Base-by-base conservation (phyloP, 2,797 vertebrate species). In the Propithecus perrieri region DNA sequence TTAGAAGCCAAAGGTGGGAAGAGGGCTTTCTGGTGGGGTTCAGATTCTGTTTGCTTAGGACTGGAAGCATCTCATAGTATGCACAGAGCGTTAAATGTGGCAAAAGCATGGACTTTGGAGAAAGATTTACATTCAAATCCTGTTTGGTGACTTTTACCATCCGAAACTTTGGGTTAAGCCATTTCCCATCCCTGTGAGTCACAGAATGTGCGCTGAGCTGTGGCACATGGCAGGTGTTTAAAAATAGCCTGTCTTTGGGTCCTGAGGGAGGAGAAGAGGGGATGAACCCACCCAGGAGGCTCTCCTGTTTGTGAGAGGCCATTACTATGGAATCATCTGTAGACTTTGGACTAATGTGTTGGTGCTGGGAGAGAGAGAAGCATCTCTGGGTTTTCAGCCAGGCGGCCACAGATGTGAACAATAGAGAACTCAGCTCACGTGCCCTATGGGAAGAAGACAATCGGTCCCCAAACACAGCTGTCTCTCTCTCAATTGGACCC, bases 401-500 rank as follows among this genome's bases (percentile, higher is more conserved):
- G 80, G 59, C 50, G 55, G 85, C 81, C 30, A 55, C 50, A 2
- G 74, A 95, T 83, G 79, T 91, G 8, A 50, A 91, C 57, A 91
- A 30, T 4, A 59, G 93, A 7, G 76, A 96, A 87, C 86, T 61
- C 46, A 96, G 76, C 17, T 86, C 93, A 85, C 95, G 53, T 88
- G 90, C 93, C 71, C 33, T 69, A 26, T 0, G 90, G 95, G 78
- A 79, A 93, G 94, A 90, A 98, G 85, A 96, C 90, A 96, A 43
- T 0, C 20, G 69, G 0, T 78, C 81, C 80, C 85, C 94, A 97
- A 98, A 96, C 97, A 95, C 96, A 98, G 97, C 98, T 97, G 94
- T 85, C 96, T 98, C 93, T 63, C 91, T 95, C 95, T 96, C 71
- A 85, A 43, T 57, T 86, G 97, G 71, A 88, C 76, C 85, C 72